phyloP scores from a whole-genome alignment of 2,888 invertebrate genomes.

The Drosophila mercatorum region DNA sequence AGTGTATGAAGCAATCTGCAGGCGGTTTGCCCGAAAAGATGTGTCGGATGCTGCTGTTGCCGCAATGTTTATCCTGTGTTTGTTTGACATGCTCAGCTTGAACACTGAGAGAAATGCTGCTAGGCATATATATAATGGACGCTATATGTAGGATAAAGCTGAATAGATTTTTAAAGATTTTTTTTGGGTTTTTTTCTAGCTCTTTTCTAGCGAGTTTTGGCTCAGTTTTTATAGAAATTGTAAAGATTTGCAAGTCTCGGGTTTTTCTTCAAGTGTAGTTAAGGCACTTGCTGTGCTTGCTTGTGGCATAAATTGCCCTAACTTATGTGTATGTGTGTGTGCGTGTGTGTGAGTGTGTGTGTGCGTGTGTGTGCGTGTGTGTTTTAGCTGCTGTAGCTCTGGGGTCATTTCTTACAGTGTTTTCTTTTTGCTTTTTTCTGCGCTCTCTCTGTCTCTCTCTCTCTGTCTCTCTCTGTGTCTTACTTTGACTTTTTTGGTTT shows the following conservation, averaged over 20 bases:
- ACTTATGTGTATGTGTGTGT: conserved; percentile 7
- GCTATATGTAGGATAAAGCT: too few relatives aligned
- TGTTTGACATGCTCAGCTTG: conserved; percentile 25
- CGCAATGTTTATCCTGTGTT: conserved; percentile 38
- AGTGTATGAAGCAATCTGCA: conserved; percentile 14
- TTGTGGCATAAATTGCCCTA: conserved; percentile 40
- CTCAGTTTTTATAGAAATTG: neutral
- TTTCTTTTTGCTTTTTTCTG: neutral
- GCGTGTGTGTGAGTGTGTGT: neutral
- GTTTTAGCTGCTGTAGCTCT: conserved; percentile 9
- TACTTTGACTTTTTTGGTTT: neutral
- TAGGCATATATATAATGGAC: too few relatives aligned
- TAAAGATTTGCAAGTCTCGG: too few relatives aligned
- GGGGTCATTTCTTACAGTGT: conserved; percentile 20
- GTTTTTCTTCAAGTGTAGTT: conserved; percentile 22
- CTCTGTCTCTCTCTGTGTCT: neutral
- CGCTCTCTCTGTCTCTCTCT: too few relatives aligned
- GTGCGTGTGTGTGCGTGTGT: conserved; percentile 9
- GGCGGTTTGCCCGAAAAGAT: conserved; percentile 32
- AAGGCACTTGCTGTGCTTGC: conserved; percentile 34
- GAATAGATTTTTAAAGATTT: too few relatives aligned
- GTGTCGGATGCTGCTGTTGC: conserved; percentile 32
- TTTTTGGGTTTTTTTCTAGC: too few relatives aligned
- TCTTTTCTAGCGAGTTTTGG: too few relatives aligned
- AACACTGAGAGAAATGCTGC: neutral